These are phyloP conservation scores for Myanophis thanlyinensis DNA, from an alignment of 2,113 vertebrate species.

Conservation along the genomic window DNA sequence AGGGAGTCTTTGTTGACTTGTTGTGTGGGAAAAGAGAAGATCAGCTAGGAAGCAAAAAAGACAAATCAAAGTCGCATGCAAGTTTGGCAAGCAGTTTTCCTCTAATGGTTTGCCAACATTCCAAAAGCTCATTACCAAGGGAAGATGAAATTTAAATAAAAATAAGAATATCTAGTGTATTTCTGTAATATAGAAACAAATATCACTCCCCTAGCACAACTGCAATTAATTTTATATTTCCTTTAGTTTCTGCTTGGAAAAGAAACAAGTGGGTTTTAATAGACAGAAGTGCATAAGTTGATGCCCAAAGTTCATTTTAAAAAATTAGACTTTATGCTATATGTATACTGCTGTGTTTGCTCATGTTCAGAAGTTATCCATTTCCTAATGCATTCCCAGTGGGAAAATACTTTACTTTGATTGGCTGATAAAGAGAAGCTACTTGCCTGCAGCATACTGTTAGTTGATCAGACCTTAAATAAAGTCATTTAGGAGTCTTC, in stretches of 20 bases:
- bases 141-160: neutral
- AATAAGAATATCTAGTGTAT: neutral
- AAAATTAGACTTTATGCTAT: neutral
- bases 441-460: no score
- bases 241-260: no score
- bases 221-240: neutral
- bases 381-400: no score
- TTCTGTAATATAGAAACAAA: neutral
- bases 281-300: neutral
- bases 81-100: neutral
- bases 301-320: neutral
- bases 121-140: neutral
- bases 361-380: no score
- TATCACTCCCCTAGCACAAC: no score
- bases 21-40: neutral
- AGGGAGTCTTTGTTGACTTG: neutral
- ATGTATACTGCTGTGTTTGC: no score
- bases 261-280: neutral
- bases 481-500: no score
- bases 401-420: no score
- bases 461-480: no score
- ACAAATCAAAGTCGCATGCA: neutral
- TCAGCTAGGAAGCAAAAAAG: neutral
- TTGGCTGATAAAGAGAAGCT: no score
- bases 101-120: neutral